Base-by-base conservation (phyloP, 2,888 invertebrate genomes). In the Oegoconia quadripuncta region DNA sequence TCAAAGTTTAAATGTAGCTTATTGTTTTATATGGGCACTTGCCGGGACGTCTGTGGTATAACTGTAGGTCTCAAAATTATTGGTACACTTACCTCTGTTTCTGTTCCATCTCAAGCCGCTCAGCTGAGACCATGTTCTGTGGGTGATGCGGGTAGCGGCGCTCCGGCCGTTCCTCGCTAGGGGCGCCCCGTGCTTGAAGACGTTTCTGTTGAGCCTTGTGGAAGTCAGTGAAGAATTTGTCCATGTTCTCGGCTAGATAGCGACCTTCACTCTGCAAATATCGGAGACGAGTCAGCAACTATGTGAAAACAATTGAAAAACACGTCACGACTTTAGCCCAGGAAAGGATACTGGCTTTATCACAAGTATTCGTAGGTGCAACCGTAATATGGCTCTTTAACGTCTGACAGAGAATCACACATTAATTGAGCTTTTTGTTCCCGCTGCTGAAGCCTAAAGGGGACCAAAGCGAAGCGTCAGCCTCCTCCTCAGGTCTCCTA, bases 201-300 rank as follows among this genome's bases (percentile, higher is more conserved):
- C 83, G 59, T 68, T 84, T 60, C 64, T 88, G 88, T 42, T 90
- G 90, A 59, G 91, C 91, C 65, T 91, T 91, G 72, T 91, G 90
- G 79, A 92, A 92, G 70, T 93, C 92, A 32, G 90, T 90, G 88
- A 93, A 92, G 75, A 92, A 92, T 70, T 92, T 92, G 44, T 91
- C 91, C 88, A 92, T 91, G 58, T 86, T 86, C 66, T 89, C 77
- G 26, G 79, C 73, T 37, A 79, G 52, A 58, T 86, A 75, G 53
- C 83, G 64, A 46, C 83, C 77, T 74, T 89, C 75, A 64, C 77
- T 70, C 82, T 82, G 70, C 1, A 16, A 12, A 2, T 2, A 6
- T 8, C 3, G 5, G 11, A 25, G 8, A 34, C 2, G 36, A 25
- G 2, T 20, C 2, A 31, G 7, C 7, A 6, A 20, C 4, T 20